Evolutionary conservation across 2,888 invertebrate genomes (phyloP).

Genomic region (Heteromurus nitidus): DNA sequence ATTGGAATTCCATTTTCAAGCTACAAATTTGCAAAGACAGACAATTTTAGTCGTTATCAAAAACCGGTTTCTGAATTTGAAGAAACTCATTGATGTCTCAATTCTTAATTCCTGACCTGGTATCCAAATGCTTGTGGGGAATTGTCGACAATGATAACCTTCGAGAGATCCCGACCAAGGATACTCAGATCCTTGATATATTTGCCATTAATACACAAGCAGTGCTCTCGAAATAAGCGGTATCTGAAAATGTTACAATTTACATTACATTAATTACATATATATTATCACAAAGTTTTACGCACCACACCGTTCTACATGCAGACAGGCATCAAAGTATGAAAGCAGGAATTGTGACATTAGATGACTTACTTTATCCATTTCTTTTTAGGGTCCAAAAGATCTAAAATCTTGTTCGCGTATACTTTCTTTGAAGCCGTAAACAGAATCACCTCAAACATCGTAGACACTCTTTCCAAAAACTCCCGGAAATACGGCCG

Average conservation of each 20-base stretch:
- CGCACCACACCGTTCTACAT: too few species aligned
- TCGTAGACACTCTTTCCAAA: constrained; percentile 88
- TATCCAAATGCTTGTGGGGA: constrained; percentile 96
- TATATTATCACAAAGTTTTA: too few species aligned
- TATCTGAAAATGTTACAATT: constrained; percentile 76
- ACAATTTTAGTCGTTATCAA: too few species aligned
- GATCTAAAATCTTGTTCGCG: constrained; percentile 93
- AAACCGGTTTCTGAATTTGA: too few species aligned
- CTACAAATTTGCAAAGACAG: too few species aligned
- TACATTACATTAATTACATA: too few species aligned
- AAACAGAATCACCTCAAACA: constrained; percentile 95
- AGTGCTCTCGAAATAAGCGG: constrained; percentile 95
- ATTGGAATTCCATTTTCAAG: constrained; percentile 97
- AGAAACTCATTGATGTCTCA: too few species aligned
- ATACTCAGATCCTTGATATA: constrained; percentile 97
- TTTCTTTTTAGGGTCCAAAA: constrained; percentile 90
- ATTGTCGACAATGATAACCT: constrained; percentile 91
- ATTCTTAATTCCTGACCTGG: constrained; percentile 80
- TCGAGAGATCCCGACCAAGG: constrained; percentile 91
- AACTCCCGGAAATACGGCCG: constrained; percentile 94
- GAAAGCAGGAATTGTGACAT: background rate
- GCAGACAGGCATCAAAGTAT: too few species aligned
- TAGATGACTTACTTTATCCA: constrained; percentile 85
- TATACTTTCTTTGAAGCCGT: constrained; percentile 97
- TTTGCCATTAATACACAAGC: constrained; percentile 95